Conservation (phyloP, 2,888 invertebrate genomes). For the Pammene aurita region DNA sequence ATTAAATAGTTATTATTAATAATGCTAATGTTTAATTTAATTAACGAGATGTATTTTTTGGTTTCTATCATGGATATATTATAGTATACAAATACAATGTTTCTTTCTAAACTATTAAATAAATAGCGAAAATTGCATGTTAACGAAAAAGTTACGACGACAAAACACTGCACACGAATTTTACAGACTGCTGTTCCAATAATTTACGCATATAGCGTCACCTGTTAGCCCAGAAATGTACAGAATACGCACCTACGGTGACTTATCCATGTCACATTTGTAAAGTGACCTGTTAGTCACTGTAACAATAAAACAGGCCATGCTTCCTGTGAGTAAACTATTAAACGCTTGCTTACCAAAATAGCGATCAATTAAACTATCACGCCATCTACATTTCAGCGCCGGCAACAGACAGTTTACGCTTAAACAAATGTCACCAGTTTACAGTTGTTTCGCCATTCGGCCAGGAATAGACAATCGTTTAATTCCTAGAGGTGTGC, state of each 20-base stretch:
- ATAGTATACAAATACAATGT: too few species aligned
- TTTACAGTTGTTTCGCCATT: slow-evolving; percentile 42
- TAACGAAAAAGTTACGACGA: too few species aligned
- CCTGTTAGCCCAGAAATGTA: background rate
- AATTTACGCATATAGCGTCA: too few species aligned
- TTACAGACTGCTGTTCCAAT: too few species aligned
- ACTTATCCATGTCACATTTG: slow-evolving; percentile 1
- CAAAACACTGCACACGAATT: too few species aligned
- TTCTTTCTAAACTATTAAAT: too few species aligned
- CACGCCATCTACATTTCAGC: slow-evolving; percentile 38
- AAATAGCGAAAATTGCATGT: too few species aligned
- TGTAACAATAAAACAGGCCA: slow-evolving; percentile 15
- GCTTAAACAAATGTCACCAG: slow-evolving; percentile 36
- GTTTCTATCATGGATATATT: too few species aligned
- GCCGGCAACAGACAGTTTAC: slow-evolving; percentile 13
- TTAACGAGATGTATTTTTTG: too few species aligned
- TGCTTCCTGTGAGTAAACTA: slow-evolving; percentile 19
- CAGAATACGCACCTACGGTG: background rate
- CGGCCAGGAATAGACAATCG: slow-evolving; percentile 61
- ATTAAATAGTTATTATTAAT: background rate
- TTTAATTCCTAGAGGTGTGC: slow-evolving; percentile 55
- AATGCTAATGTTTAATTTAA: too few species aligned
- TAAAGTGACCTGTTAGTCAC: background rate
- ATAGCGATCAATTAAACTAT: slow-evolving; percentile 27
- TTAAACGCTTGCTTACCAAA: slow-evolving; percentile 14